Evolutionary conservation across 2,113 vertebrate genomes (phyloP).

Genomic region (Antigone vipio): DNA sequence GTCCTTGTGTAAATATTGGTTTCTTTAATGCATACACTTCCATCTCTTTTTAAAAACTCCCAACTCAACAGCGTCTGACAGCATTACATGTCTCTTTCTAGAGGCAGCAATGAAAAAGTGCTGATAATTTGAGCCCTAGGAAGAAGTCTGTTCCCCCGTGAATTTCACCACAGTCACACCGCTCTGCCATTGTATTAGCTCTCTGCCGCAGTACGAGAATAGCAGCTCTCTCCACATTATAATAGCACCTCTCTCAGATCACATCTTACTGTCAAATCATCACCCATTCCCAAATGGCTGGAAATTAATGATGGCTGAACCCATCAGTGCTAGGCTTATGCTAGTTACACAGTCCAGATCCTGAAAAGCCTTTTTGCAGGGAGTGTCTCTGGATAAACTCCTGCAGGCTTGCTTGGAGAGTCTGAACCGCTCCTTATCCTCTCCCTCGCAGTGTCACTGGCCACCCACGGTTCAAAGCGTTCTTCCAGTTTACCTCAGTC

Average conservation of each 20-base stretch:
- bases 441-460: not conserved
- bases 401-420: not conserved
- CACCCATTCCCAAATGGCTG: constrained; percentile 27
- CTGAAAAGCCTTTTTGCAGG: not conserved
- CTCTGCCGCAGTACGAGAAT: constrained; percentile 48
- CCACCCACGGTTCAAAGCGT: not conserved
- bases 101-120: constrained; percentile 62
- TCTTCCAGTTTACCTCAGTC: not conserved
- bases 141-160: constrained; percentile 59
- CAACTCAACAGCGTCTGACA: constrained; percentile 69
- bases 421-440: not conserved
- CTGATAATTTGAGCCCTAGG: constrained; percentile 72
- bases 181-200: constrained; percentile 64
- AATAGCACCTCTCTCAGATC: constrained; percentile 29
- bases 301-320: constrained; percentile 31
- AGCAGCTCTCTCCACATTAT: constrained; percentile 40
- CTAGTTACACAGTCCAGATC: not conserved
- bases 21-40: constrained; percentile 39
- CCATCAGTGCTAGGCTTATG: not conserved
- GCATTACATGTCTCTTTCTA: constrained; percentile 57
- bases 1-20: constrained; percentile 57
- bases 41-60: constrained; percentile 59
- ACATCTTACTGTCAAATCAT: constrained; percentile 25
- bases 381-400: not conserved
- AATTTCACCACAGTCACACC: constrained; percentile 50